Base-by-base conservation (phyloP, 2,113 vertebrate species). In the Scatophagus argus region DNA sequence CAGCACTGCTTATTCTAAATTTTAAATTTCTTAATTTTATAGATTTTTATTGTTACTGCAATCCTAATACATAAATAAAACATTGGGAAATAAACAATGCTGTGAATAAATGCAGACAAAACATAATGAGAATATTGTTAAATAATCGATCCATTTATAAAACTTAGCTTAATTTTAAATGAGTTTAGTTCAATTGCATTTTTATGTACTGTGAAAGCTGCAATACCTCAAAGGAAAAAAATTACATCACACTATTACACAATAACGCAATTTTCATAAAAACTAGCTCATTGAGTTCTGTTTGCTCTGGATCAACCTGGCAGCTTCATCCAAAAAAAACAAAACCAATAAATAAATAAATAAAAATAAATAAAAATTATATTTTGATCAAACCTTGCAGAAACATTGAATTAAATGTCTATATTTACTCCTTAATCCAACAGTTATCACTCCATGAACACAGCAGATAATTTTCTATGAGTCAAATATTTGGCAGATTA, bases 401-500 rank as follows among this genome's bases (percentile, higher is more conserved):
- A 4, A 54, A 31, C 25, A 23, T 3, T 52, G 32, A 66, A 72
- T 72, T 52, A 61, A 66, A 52, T 67, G 52, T 59, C 38, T 41
- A 38, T 23, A 38, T 76, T 71, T 66, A 36, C 31, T 52, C 23
- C 43, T 58, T 82, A 75, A 85, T 71, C 77, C 74, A 81, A 11
- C 69, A 79, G 36, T 74, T 55, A 54, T 63, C 21, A 51, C 23
- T 69, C 25, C 29, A 17, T 56, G 32, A 81, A 70, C 5, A 23
- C 2, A 10, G 25, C 46, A 79, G 46, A 87, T 83, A 10, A 65
- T 80, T 88, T 59, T 63, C 51, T 65, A 49, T 2, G 12, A 74
- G 36, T 36, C 2, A 11, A 69, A 63, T 81, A 69, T 75, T 52
- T 84, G 44, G 23, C 66, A 82, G 66, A 84, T 79, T 79, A 81